Evolutionary conservation across 2,113 vertebrate genomes (phyloP).

Genomic region (Halichoeres trimaculatus): DNA sequence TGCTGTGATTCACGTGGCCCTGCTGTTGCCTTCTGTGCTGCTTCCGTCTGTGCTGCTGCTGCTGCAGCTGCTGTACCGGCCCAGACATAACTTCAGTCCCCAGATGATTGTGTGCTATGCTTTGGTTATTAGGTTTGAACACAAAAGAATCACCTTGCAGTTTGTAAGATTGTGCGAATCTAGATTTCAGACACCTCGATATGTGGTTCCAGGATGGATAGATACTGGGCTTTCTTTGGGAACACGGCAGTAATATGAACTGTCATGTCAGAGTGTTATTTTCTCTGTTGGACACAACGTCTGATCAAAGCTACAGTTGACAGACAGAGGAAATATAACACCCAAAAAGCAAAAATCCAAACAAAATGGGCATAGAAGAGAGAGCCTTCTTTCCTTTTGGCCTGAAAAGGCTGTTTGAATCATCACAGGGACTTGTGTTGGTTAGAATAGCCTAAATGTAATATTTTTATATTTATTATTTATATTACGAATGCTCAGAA

Average conservation of each 20-base stretch:
- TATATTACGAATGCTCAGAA: too few species aligned
- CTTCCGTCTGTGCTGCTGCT: slow-evolving; percentile 30
- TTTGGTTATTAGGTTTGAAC: slow-evolving; percentile 28
- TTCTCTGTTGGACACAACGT: background rate
- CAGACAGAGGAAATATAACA: slow-evolving; percentile 1
- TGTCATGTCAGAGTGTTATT: slow-evolving; percentile 3
- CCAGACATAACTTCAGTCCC: slow-evolving; percentile 31
- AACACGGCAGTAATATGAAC: background rate
- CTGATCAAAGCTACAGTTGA: background rate
- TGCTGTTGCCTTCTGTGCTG: slow-evolving; percentile 24
- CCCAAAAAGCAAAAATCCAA: background rate
- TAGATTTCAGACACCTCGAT: slow-evolving; percentile 29
- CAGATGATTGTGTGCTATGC: slow-evolving; percentile 10
- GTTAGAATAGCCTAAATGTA: too few species aligned
- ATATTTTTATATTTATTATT: too few species aligned
- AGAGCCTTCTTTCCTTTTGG: background rate
- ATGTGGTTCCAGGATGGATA: slow-evolving; percentile 16
- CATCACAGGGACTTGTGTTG: too few species aligned
- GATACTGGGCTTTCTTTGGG: background rate
- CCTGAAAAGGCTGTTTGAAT: too few species aligned
- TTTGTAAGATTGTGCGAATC: slow-evolving; percentile 32
- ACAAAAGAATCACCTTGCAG: slow-evolving; percentile 29
- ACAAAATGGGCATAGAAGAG: background rate
- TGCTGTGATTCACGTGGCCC: slow-evolving; percentile 39
- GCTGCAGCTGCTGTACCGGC: slow-evolving; percentile 14